These are phyloP conservation scores for Lasioglossum figueresi DNA, from an alignment of 2,888 invertebrate species.

Conservation along the genomic window DNA sequence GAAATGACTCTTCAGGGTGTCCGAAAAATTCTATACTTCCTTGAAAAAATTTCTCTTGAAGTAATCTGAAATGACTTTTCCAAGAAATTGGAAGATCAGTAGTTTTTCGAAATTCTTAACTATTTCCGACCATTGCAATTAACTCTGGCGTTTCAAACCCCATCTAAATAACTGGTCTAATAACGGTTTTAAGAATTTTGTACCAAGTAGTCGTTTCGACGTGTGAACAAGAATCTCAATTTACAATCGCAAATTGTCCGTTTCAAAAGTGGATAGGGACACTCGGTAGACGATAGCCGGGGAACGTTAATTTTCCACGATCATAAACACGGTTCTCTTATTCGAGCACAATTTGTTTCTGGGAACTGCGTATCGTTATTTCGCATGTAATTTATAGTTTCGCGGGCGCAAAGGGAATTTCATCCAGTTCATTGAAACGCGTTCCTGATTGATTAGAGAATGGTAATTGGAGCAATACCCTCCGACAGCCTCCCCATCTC, in stretches of 20 bases:
- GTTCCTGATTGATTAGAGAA: background rate
- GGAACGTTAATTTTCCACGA: background rate
- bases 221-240: background rate
- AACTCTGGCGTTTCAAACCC: too few relatives aligned
- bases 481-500: background rate
- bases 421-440: slow-evolving; percentile 8
- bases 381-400: background rate
- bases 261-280: background rate
- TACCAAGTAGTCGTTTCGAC: background rate
- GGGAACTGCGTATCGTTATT: background rate
- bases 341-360: background rate
- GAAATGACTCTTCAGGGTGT: too few relatives aligned
- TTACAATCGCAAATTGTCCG: background rate
- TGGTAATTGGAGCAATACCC: slow-evolving; percentile 9
- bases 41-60: too few relatives aligned
- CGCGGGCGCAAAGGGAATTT: slow-evolving; percentile 2
- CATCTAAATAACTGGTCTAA: too few relatives aligned
- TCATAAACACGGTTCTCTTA: background rate
- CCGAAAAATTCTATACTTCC: too few relatives aligned
- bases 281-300: background rate
- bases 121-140: too few relatives aligned
- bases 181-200: background rate
- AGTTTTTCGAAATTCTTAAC: too few relatives aligned
- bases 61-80: too few relatives aligned
- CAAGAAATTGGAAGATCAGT: too few relatives aligned